A percentile compares a stretch with the other conserved stretches of the same genome.
Evolutionary conservation across 2,113 vertebrate genomes (phyloP).

Genomic region (Empidonax traillii): DNA sequence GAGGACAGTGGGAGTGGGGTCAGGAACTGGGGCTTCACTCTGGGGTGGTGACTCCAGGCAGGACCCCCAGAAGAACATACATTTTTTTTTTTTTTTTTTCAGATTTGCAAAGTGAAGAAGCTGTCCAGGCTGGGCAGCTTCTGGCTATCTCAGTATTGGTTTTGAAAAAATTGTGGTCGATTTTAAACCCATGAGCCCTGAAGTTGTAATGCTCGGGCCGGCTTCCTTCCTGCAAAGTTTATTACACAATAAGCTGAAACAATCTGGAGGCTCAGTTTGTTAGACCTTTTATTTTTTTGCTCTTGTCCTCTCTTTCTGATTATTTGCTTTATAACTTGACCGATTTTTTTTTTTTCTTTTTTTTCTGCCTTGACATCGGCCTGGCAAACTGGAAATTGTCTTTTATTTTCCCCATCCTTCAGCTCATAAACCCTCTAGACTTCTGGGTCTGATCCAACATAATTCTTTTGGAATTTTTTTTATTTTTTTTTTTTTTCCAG

Average conservation of each 20-base stretch:
- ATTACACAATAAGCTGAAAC: slow-evolving; percentile 2
- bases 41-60: not conserved
- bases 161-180: not conserved
- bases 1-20: not conserved
- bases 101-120: not conserved
- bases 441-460: not conserved
- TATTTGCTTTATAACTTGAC: slow-evolving; percentile 32
- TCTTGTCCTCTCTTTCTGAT: not conserved
- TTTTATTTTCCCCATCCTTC: not conserved
- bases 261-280: not conserved
- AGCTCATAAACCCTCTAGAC: not conserved
- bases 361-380: not conserved
- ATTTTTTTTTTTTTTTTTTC: not conserved
- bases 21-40: not conserved
- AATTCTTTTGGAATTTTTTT: not conserved
- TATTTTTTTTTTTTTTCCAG: not conserved
- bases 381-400: slow-evolving; percentile 5
- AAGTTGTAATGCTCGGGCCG: not conserved
- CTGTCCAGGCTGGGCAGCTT: not conserved
- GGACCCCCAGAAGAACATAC: not conserved
- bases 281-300: not conserved
- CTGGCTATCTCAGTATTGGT: not conserved
- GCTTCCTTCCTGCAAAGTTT: not conserved
- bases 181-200: not conserved
- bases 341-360: not conserved